A percentile compares a stretch with the other conserved stretches of the same genome.
Evolutionary conservation across 1,140 invertebrate genomes (phyloP).

Genomic region (Meloidogyne floridensis): DNA sequence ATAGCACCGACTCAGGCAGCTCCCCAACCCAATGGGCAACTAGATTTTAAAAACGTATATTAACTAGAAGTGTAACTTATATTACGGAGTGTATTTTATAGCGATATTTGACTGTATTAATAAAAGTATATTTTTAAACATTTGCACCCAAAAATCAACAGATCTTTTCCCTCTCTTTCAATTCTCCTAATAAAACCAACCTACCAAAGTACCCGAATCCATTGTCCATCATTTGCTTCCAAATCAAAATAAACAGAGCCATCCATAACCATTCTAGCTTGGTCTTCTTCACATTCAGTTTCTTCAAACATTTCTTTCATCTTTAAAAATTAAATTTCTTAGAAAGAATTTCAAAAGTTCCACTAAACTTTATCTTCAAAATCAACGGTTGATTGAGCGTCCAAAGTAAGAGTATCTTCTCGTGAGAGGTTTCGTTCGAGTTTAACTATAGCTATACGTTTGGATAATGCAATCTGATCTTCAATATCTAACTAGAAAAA

Average conservation of each 20-base stretch:
- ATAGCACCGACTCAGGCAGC: too few relatives aligned
- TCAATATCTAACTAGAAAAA: constrained; percentile 55
- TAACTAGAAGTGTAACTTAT: too few relatives aligned
- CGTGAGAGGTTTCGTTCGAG: constrained; percentile 60
- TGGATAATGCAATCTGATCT: constrained; percentile 57
- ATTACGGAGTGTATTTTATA: too few relatives aligned
- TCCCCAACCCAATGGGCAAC: too few relatives aligned
- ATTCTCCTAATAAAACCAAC: background rate
- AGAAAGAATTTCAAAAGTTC: too few relatives aligned
- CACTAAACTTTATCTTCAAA: constrained; percentile 57
- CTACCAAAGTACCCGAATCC: constrained; percentile 55
- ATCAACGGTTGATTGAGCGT: constrained; percentile 61
- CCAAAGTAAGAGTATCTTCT: constrained; percentile 63
- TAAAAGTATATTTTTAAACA: too few relatives aligned
- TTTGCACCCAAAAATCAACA: too few relatives aligned
- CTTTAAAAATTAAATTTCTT: constrained; percentile 29
- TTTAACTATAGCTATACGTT: constrained; percentile 59
- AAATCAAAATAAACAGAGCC: constrained; percentile 64
- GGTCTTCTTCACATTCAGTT: constrained; percentile 49
- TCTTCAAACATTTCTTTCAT: constrained; percentile 64
- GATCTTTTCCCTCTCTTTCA: too few relatives aligned
- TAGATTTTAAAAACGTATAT: too few relatives aligned
- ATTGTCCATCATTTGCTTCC: constrained; percentile 59
- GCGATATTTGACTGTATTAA: too few relatives aligned
- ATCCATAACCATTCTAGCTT: constrained; percentile 49